Base-by-base conservation (phyloP, 2,113 vertebrate genomes). In the Myocastor coypus region DNA sequence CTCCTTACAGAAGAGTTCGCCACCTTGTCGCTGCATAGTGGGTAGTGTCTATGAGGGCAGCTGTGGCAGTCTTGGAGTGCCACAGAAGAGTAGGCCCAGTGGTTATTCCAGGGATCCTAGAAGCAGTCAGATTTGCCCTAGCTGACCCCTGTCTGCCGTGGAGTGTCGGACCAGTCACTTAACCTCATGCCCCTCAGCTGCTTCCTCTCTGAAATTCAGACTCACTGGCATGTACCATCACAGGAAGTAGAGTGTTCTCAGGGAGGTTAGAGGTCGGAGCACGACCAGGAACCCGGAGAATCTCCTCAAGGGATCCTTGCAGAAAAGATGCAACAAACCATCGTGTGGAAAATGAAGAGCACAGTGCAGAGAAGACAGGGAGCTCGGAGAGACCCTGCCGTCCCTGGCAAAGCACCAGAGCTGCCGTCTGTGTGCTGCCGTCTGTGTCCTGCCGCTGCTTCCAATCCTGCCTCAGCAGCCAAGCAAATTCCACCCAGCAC, bases 11-110 rank as follows among this genome's bases (percentile, higher is more conserved):
- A 32, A 37, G 30, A 37, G 52, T 8, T 11, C 20, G n/a, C 64
- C 52, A 14, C 52, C 9, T 2, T 3, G 7, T 28, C 1, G 2
- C 32, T 34, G 14, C 26, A 32, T 5, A 17, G 30, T 14, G 0
- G 0, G 11, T 2, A 7, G 7, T 57, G 22, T 34, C 71, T 50
- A 4, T 6, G 32, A 71, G 6, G 24, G n/a, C 0, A 0, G 30
- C 20, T 20, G 16, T 46, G 52, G 40, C 32, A 5, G 12, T 28
- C 30, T 3, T 20, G 24, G 28, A 1, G 5, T 13, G 4, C 30
- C 42, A 10, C 0, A 30, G 6, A 55, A 84, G 24, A 46, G 1
- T 6, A 17, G 52, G n/a, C 42, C 22, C 26, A 5, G 73, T 7
- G 61, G 37, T 24, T 11, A 26, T 1, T 12, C 32, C 0, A 9